Percentiles rank a stretch among this genome's conserved stretches.
phyloP scores from a whole-genome alignment of 53 echinoderm and acorn worm species.

The Astropecten irregularis region DNA sequence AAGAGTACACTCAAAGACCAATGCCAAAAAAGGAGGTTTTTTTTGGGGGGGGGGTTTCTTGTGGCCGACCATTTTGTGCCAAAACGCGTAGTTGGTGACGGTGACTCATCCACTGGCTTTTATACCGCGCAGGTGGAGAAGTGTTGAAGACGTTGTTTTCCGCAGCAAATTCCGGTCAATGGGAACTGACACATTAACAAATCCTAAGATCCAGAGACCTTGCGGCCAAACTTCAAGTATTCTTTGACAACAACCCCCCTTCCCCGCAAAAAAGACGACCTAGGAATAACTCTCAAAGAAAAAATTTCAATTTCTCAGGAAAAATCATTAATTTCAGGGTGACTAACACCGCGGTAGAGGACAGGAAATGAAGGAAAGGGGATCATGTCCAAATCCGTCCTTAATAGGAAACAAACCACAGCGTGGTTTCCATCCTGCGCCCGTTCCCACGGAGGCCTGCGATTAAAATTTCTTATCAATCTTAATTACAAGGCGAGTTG shows the following conservation, averaged over 20 bases:
- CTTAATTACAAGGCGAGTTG: no score
- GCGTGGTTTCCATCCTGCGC: no score
- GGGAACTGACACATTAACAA: slow-evolving; percentile 32
- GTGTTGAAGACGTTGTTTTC: slow-evolving; percentile 32
- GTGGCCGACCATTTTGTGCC: no score
- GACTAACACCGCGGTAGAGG: not conserved
- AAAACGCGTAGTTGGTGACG: slow-evolving; percentile 22
- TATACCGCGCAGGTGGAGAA: not conserved
- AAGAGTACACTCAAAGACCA: not conserved
- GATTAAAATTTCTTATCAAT: no score
- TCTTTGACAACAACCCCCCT: no score
- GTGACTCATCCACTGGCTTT: slow-evolving; percentile 10
- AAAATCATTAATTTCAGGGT: not conserved
- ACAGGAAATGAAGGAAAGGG: not conserved
- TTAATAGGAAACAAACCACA: no score
- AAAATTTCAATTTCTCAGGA: no score
- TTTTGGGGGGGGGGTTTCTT: no score
- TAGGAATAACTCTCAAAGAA: no score
- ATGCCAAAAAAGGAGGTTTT: no score
- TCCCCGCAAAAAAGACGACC: not conserved
- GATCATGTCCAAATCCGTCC: no score
- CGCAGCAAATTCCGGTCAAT: not conserved
- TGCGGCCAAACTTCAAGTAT: not conserved
- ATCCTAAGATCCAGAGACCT: not conserved
- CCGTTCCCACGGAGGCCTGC: no score